A percentile compares a stretch with the other conserved stretches of the same genome.
Conservation (phyloP, 2,888 invertebrate genomes). For the Seira ritae region DNA sequence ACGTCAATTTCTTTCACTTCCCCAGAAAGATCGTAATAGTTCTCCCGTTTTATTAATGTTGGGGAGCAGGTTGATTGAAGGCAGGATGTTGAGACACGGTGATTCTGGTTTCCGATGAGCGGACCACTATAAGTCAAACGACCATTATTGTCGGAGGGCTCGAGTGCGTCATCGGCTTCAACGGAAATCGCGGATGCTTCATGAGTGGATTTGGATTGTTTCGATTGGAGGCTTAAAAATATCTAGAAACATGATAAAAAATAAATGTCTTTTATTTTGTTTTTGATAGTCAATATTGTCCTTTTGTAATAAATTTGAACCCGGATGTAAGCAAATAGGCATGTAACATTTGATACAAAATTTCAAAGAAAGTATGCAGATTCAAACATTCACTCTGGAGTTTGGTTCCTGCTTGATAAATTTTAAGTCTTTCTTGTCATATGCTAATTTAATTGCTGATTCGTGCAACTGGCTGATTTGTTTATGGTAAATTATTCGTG, state of each 20-base stretch:
- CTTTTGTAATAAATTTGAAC: background rate
- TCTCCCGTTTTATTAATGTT: conserved; percentile 60
- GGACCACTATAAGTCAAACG: too few relatives aligned
- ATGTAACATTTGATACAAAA: background rate
- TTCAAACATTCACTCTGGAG: too few relatives aligned
- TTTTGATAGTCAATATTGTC: background rate
- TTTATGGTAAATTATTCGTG: conserved; percentile 3
- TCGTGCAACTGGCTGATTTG: conserved; percentile 54
- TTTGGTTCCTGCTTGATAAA: background rate
- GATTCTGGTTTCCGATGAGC: conserved; percentile 9
- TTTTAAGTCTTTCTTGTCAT: conserved; percentile 39
- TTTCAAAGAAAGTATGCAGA: too few relatives aligned
- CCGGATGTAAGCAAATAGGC: too few relatives aligned
- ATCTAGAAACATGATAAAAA: conserved; percentile 53
- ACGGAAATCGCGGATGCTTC: conserved; percentile 17
- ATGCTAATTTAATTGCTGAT: conserved; percentile 66
- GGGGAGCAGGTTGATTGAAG: conserved; percentile 65
- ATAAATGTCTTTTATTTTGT: background rate
- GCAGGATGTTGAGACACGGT: conserved; percentile 56
- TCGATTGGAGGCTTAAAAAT: conserved; percentile 66
- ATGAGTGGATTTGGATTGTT: background rate
- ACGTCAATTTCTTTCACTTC: conserved; percentile 66
- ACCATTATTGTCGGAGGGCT: background rate
- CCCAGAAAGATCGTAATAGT: conserved; percentile 66
- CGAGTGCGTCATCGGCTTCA: conserved; percentile 21